Evolutionary conservation across 2,113 vertebrate genomes (phyloP).

Genomic region (Empidonax alnorum): DNA sequence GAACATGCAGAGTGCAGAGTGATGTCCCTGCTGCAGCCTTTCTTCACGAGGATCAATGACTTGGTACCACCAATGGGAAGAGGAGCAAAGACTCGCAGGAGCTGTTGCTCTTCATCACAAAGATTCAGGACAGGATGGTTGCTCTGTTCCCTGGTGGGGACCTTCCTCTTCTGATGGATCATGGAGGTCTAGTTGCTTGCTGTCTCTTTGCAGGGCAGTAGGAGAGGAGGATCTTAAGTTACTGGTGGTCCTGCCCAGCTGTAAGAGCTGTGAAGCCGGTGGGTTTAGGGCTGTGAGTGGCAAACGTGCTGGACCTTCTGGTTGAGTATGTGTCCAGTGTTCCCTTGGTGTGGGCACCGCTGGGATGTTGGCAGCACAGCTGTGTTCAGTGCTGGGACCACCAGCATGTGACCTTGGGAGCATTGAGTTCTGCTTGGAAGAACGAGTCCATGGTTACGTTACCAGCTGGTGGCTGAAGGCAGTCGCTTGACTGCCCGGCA

Average conservation of each 20-base stretch:
- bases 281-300: neutral
- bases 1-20: neutral
- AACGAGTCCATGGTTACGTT: accelerated
- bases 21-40: neutral
- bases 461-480: accelerated
- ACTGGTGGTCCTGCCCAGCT: neutral
- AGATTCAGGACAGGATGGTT: accelerated
- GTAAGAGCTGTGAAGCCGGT: neutral
- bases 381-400: accelerated
- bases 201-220: neutral
- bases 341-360: accelerated
- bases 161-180: neutral
- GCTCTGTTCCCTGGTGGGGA: neutral
- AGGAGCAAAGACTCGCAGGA: neutral
- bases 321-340: neutral
- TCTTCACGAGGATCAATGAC: accelerated
- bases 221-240: neutral
- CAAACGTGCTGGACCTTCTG: neutral
- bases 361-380: neutral
- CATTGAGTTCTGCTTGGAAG: neutral
- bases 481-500: neutral
- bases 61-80: neutral
- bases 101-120: neutral
- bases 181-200: neutral
- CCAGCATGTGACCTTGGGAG: neutral